phyloP scores from a whole-genome alignment of 2,888 invertebrate genomes.

The Leptinotarsa tumamoca region DNA sequence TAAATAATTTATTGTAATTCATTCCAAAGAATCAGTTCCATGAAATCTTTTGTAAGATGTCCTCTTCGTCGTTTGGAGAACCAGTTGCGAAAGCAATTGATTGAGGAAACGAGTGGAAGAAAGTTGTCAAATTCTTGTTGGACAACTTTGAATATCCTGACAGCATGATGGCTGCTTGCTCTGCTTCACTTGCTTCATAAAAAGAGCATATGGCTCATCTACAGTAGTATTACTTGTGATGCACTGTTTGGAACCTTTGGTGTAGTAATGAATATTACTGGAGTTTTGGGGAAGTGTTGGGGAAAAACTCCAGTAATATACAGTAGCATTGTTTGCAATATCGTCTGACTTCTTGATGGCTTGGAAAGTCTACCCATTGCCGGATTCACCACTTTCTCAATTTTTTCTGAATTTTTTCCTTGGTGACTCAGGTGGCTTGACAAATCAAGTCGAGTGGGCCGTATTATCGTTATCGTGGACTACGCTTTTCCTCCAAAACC shows the following conservation, averaged over 20 bases:
- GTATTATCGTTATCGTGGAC: slow-evolving; percentile 2
- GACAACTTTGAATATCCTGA: slow-evolving; percentile 31
- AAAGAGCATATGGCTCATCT: slow-evolving; percentile 28
- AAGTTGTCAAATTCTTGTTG: slow-evolving; percentile 15
- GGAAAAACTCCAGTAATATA: too few relatives aligned
- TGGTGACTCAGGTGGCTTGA: slow-evolving; percentile 7
- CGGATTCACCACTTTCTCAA: not conserved
- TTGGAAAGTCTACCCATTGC: not conserved
- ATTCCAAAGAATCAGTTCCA: slow-evolving; percentile 3
- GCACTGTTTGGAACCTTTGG: too few relatives aligned
- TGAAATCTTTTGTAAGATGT: not conserved
- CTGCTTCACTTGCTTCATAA: slow-evolving; percentile 30
- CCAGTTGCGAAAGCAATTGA: not conserved
- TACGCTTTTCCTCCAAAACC: not conserved
- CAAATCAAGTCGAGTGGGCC: not conserved
- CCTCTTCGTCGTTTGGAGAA: slow-evolving; percentile 18
- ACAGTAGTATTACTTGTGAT: not conserved
- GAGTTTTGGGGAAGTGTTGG: too few relatives aligned
- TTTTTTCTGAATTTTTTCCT: not conserved
- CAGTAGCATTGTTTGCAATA: slow-evolving; percentile 12
- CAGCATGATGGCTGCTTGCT: slow-evolving; percentile 26
- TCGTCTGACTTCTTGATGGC: slow-evolving; percentile 3
- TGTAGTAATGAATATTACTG: too few relatives aligned
- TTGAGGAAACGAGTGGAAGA: not conserved
- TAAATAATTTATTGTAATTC: slow-evolving; percentile 8